Conservation (phyloP, 2,797 vertebrate genomes). For the Astyanax mexicanus region DNA sequence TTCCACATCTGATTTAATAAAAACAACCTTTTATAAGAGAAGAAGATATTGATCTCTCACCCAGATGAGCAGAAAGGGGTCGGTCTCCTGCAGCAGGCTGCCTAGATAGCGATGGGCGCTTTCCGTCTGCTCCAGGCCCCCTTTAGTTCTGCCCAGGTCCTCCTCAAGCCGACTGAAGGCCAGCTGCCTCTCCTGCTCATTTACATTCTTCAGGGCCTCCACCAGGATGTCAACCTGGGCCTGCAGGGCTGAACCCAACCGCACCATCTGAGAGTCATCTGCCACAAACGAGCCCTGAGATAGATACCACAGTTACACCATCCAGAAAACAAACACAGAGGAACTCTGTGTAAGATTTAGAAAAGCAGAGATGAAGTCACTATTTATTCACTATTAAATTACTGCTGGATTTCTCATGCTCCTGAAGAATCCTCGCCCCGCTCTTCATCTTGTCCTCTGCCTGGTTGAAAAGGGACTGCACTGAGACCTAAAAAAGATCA, state of each 20-base stretch:
- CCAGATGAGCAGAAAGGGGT: slow-evolving; percentile 81
- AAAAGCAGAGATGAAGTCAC: background rate
- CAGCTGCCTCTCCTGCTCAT: slow-evolving; percentile 69
- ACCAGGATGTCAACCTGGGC: slow-evolving; percentile 71
- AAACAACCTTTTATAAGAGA: too few relatives aligned
- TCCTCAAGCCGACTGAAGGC: slow-evolving; percentile 62
- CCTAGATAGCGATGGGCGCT: slow-evolving; percentile 70
- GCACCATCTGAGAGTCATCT: slow-evolving; percentile 68
- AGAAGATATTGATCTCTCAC: slow-evolving; percentile 53
- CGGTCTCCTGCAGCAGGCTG: slow-evolving; percentile 71
- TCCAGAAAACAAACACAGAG: background rate
- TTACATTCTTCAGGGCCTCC: slow-evolving; percentile 67
- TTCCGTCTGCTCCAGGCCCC: slow-evolving; percentile 68
- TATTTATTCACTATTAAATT: slow-evolving; percentile 67
- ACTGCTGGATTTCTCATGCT: slow-evolving; percentile 66
- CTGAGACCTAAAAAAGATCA: slow-evolving; percentile 64
- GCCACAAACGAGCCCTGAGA: slow-evolving; percentile 67
- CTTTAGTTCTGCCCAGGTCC: slow-evolving; percentile 65
- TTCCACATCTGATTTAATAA: too few relatives aligned
- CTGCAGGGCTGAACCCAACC: slow-evolving; percentile 68
- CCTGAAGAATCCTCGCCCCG: slow-evolving; percentile 69
- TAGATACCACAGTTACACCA: background rate
- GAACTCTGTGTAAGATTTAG: background rate
- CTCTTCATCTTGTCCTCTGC: slow-evolving; percentile 72
- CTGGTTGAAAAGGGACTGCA: slow-evolving; percentile 70